A percentile compares a stretch with the other conserved stretches of the same genome.
These are phyloP conservation scores for Caenorhabditis doughertyi DNA, from an alignment of 2,888 invertebrate genomes.

Conservation along the genomic window DNA sequence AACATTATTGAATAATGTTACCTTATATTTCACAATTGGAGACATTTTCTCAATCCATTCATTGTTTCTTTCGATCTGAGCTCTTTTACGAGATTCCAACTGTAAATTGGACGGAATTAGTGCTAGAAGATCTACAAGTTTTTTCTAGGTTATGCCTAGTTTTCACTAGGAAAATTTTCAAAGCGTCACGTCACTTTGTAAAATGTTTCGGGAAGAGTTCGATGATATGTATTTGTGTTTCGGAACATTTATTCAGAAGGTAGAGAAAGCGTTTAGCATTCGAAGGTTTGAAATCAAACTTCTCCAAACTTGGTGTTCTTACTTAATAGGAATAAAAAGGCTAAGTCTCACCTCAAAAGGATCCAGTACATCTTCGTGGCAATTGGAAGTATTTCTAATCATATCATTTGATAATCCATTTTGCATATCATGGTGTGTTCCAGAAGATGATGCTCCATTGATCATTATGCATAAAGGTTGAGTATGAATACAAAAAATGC, in stretches of 20 bases:
- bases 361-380: background rate
- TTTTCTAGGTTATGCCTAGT: too few species aligned
- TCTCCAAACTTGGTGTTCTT: background rate
- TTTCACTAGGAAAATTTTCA: too few species aligned
- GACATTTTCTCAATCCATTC: conserved; percentile 66
- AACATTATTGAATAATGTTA: background rate
- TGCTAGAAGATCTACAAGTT: too few species aligned
- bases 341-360: conserved; percentile 30
- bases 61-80: conserved; percentile 56
- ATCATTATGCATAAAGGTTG: conserved; percentile 54
- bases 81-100: conserved; percentile 27
- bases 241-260: too few species aligned
- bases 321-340: too few species aligned
- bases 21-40: conserved; percentile 61
- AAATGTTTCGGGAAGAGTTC: too few species aligned
- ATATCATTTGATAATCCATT: background rate
- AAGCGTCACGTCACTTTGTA: too few species aligned
- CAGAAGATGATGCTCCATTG: conserved; percentile 6
- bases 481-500: conserved; percentile 52
- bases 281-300: background rate
- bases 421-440: background rate
- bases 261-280: too few species aligned
- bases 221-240: too few species aligned
- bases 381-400: conserved; percentile 12
- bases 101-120: too few species aligned